A percentile compares a stretch with the other conserved stretches of the same genome.
Conservation (phyloP, 2,888 invertebrate genomes). For the Biston stratarius region DNA sequence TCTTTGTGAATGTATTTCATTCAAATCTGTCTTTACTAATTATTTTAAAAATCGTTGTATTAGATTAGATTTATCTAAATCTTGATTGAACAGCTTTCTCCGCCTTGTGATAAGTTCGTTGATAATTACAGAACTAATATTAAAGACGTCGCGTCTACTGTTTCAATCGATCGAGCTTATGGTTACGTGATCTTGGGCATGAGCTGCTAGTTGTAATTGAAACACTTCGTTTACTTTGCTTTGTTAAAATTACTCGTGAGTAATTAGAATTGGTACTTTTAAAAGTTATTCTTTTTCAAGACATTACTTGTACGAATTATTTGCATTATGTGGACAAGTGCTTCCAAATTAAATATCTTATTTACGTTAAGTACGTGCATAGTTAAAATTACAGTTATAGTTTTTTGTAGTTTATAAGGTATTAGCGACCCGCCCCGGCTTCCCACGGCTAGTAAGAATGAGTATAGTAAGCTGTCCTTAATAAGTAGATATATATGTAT, state of each 20-base stretch:
- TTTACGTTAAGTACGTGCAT: no score
- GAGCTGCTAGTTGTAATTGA: slow-evolving; percentile 20
- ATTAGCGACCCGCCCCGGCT: no score
- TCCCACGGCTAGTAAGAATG: no score
- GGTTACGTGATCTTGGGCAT: slow-evolving; percentile 48
- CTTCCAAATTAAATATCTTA: no score
- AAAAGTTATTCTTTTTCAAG: background rate
- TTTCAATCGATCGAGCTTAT: slow-evolving; percentile 16
- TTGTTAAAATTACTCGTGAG: background rate
- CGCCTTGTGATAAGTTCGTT: slow-evolving; percentile 16
- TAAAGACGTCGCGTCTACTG: slow-evolving; percentile 15
- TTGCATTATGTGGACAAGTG: no score
- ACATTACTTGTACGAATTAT: no score
- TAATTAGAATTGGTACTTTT: background rate
- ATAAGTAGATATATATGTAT: no score
- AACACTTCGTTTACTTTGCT: background rate
- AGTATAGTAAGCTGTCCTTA: no score
- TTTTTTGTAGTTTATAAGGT: no score
- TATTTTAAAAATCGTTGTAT: background rate
- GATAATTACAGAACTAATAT: slow-evolving; percentile 26
- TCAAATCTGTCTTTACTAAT: background rate
- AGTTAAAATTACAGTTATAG: no score
- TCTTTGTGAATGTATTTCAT: background rate
- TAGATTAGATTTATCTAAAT: slow-evolving; percentile 4
- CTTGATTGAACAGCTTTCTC: slow-evolving; percentile 10